Evolutionary conservation across 2,888 invertebrate genomes (phyloP).

Genomic region (Melieria crassipennis): DNA sequence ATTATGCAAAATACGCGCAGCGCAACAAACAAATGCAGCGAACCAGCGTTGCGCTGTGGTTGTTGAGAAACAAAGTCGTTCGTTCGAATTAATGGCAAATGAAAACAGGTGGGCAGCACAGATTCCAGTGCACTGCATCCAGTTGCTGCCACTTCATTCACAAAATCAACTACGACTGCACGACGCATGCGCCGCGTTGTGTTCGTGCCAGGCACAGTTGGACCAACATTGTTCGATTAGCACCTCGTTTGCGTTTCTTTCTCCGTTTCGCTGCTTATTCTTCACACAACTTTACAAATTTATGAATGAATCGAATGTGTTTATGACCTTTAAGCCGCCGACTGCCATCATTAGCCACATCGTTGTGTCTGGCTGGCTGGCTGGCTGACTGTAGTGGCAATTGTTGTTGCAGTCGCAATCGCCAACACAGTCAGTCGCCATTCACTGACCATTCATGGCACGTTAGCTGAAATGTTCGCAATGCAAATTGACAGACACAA

Average conservation of each 20-base stretch:
- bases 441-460: neutral
- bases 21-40: neutral
- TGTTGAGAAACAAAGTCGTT: neutral
- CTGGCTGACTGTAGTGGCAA: neutral
- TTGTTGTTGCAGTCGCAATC: no score
- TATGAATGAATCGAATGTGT: constrained; percentile 30
- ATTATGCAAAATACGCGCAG: constrained; percentile 20
- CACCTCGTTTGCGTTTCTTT: constrained; percentile 17
- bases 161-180: neutral
- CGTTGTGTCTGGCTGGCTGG: neutral
- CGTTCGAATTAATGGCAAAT: constrained; percentile 8
- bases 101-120: constrained; percentile 23
- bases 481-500: no score
- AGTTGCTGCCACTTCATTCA: constrained; percentile 2
- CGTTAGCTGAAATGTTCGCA: no score
- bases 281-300: neutral
- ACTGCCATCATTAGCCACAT: constrained; percentile 25
- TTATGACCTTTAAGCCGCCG: constrained; percentile 22
- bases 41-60: neutral
- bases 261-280: neutral
- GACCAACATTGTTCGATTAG: no score
- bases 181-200: neutral
- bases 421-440: no score
- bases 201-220: no score
- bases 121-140: neutral